Evolutionary conservation across 2,113 vertebrate species (phyloP).

Genomic region (Heteronetta atricapilla): DNA sequence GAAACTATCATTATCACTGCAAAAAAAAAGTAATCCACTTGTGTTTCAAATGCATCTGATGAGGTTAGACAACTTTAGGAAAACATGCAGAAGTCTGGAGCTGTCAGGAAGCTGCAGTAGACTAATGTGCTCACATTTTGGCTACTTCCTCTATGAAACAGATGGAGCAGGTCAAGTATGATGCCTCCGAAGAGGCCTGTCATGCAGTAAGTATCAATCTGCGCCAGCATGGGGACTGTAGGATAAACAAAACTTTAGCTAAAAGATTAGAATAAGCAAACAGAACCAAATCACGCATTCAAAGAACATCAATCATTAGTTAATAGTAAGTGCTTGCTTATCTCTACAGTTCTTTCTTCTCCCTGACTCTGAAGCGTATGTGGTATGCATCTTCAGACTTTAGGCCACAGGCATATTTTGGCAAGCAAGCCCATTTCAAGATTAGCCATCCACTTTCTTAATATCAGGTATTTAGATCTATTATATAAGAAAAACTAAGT

Average conservation of each 20-base stretch:
- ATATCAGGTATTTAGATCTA: not conserved
- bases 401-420: not conserved
- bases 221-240: not conserved
- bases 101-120: not conserved
- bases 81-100: not conserved
- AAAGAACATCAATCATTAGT: not conserved
- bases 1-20: not conserved
- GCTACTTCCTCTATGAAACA: not conserved
- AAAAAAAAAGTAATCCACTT: not conserved
- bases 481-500: not conserved
- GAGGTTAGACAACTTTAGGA: not conserved
- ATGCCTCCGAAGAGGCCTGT: not conserved
- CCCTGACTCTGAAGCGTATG: not conserved
- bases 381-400: not conserved
- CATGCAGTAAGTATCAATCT: not conserved
- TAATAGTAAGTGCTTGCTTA: not conserved
- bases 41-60: not conserved
- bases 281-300: not conserved
- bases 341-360: not conserved
- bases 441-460: not conserved
- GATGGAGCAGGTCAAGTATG: not conserved
- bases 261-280: not conserved
- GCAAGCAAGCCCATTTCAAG: not conserved
- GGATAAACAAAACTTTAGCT: not conserved
- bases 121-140: not conserved